Base-by-base conservation (phyloP, 2,797 vertebrate genomes). In the Myiotriccus ornatus region DNA sequence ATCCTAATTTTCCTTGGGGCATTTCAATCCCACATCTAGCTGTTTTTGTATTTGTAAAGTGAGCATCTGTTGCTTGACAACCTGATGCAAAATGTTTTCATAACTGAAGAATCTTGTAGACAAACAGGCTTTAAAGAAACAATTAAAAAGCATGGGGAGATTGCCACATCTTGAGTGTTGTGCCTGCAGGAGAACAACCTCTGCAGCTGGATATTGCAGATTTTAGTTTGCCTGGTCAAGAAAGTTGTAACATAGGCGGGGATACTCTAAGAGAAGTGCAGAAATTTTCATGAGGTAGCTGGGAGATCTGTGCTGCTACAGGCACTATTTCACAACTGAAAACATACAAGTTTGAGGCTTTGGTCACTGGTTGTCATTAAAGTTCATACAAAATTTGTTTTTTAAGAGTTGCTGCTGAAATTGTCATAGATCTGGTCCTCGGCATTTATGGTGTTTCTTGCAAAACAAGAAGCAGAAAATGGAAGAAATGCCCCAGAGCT, bases 1-100 rank as follows among this genome's bases (percentile, higher is more conserved):
- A 52, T 84, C 77, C 62, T 91, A 68, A 74, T 87, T 87, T 87
- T 94, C 86, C 34, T 93, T 59, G 56, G 75, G 74, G 50, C 55
- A 64, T 93, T 92, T 96, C 89, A 94, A 63, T 80, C 39, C 85
- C 84, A 52, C 32, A 73, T 75, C 43, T 37, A 68, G 41, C 25
- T 59, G 41, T 52, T 65, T 82, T 63, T 69, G 49, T 93, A 17
- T 91, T 91, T 67, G 28, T 87, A 74, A 90, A 89, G 82, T 35
- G 44, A 81, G 69, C 59, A 52, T 92, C 83, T 97, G 89, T 90
- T 95, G 73, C 89, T 85, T 84, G 75, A 93, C 90, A 95, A 70
- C 60, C 82, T 96, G 53, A 69, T 78, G 64, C 75, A 84, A 73
- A 83, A 92, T 94, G 68, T 95, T 96, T 93, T 95, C 52, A 49